phyloP scores from a whole-genome alignment of 2,797 vertebrate species.

The Siniperca obscura region DNA sequence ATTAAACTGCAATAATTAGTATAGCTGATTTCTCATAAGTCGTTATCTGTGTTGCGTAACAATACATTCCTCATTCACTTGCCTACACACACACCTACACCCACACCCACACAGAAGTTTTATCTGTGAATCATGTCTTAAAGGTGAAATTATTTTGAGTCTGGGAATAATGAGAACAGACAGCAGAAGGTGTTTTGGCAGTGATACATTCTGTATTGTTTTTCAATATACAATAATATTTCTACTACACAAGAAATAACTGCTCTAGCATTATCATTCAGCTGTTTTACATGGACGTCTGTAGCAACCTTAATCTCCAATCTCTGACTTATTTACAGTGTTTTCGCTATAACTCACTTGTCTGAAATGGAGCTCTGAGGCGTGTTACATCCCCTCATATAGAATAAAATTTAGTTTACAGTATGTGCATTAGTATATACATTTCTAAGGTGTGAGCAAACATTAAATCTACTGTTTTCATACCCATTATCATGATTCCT shows the following conservation, averaged over 20 bases:
- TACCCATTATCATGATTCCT: conserved; percentile 8
- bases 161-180: conserved; percentile 34
- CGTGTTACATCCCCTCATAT: not conserved
- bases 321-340: conserved; percentile 63
- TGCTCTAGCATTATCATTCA: conserved; percentile 32
- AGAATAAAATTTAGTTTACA: conserved; percentile 69
- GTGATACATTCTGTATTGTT: conserved; percentile 57
- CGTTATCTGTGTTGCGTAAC: not conserved
- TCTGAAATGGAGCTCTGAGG: conserved; percentile 37
- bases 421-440: conserved; percentile 76
- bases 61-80: not conserved
- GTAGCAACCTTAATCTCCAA: conserved; percentile 10
- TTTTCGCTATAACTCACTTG: conserved; percentile 28
- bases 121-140: not conserved
- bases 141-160: conserved; percentile 24
- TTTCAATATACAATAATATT: conserved; percentile 54
- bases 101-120: not conserved
- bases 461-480: conserved; percentile 26
- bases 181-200: conserved; percentile 24
- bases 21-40: not conserved
- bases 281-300: conserved; percentile 29
- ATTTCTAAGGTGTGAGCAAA: conserved; percentile 48
- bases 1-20: not conserved
- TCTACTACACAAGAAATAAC: conserved; percentile 47
- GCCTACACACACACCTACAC: not conserved